Evolutionary conservation across 2,797 vertebrate genomes (phyloP), one percentile per base, ranked within the genome.

Genomic region (Gadopsis bispinosus): DNA sequence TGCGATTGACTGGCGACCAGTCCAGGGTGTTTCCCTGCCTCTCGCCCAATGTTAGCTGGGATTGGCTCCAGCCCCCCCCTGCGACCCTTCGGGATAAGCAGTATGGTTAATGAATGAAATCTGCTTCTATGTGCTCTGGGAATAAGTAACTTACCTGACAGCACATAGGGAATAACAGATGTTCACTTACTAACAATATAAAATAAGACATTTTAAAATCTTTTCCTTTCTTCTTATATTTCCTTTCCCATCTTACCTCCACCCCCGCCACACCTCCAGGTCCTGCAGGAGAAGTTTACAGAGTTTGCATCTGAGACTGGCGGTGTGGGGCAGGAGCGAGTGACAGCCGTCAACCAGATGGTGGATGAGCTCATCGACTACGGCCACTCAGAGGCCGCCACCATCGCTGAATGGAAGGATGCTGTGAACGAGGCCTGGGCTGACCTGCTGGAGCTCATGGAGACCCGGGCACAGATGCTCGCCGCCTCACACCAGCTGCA

Each of bases 341-440:
- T 99, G 88, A 95, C 95, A 0, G 97, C 97, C 0, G 93, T 99
- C 79, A 99, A 98, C 92, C 97, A 98, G 90, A 98, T 99, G 97
- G 97, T 98, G 89, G 97, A 99, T 0, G 97, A 99, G 85, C 94
- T 99, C 47, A 99, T 99, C 0, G 97, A 98, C 91, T 98, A 96
- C 0, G 98, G 98, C 11, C 98, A 99, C 59, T 86, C 92, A 0
- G 98, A 98, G 3, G 97, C 98, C 0, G 97, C 98, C 86, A 97
- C 96, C 87, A 98, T 99, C 17, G 97, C 97, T 0, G 97, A 99
- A 56, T 99, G 98, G 98, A 99, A 99, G 92, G 98, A 99, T 0
- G 97, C 96, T 0, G 95, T 99, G 83, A 98, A 99, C 0, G 98
- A 99, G 83, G 96, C 97, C 22, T 99, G 98, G 98, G 97, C 97